These are phyloP conservation scores for Condylura cristata DNA, from an alignment of 2,113 vertebrate genomes.

Conservation along the genomic window DNA sequence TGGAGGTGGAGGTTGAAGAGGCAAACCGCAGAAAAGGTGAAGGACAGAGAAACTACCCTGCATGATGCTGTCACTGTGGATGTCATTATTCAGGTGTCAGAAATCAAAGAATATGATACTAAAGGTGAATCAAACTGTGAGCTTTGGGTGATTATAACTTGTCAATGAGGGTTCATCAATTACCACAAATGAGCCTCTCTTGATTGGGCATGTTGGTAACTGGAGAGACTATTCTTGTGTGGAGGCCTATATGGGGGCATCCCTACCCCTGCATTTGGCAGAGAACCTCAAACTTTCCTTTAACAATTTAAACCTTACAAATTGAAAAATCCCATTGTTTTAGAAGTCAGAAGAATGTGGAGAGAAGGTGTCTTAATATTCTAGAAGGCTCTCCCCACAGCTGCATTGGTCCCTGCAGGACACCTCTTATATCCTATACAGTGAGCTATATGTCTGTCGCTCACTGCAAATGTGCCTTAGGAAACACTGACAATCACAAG, in stretches of 20 bases:
- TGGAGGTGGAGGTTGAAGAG: not conserved
- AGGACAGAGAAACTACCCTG: not conserved
- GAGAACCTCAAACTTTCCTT: not conserved
- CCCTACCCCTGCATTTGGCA: not conserved
- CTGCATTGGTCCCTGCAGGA: not conserved
- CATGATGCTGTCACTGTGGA: not conserved
- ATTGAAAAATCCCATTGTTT: conserved; percentile 18
- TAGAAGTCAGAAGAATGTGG: not conserved
- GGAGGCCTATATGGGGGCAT: not conserved
- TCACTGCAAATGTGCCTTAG: not conserved
- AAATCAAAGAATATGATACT: not conserved
- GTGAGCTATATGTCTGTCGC: too few relatives aligned
- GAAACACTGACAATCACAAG: not conserved
- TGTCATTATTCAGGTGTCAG: not conserved
- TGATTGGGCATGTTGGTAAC: not conserved
- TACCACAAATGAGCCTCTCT: not conserved
- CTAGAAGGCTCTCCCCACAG: not conserved
- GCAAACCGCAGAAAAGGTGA: not conserved
- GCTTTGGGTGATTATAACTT: not conserved
- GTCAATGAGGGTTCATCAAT: not conserved
- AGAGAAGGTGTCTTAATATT: not conserved
- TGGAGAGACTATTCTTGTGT: too few relatives aligned
- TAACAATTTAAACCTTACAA: not conserved
- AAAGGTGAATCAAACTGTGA: not conserved
- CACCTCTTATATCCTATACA: too few relatives aligned